Evolutionary conservation across 1,140 invertebrate species (phyloP), one percentile per base, ranked within the genome.

Genomic region (Drosophila willistoni): DNA sequence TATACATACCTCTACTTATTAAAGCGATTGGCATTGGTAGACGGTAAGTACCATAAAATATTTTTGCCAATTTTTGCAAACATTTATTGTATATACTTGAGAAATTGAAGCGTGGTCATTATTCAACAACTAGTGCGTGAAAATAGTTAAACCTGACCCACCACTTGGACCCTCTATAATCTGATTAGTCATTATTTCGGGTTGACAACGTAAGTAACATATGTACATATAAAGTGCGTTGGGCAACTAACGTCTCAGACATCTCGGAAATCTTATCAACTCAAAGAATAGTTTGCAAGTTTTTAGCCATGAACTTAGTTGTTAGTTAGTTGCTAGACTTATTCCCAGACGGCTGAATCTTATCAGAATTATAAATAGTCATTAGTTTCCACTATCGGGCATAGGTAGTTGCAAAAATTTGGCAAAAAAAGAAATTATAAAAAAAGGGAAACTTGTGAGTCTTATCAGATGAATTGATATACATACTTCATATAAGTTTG

Each of bases 41-140:
- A 51, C 44, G 17, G 17, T 51, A 51, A 51, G 44, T 51, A 22
- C 44, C 44, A 51, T 51, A 51, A 51, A 51, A 19, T 4, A 51
- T 22, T 51, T 51, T 51, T 51, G 7, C 14, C 44, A 47, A 47
- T 36, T 36, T 36, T 36, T 36, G 44, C 17, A 7, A 51, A 22
- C 9, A 51, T 51, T 22, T 22, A 12, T 51, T 17, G 44, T 36
- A 12, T 12, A 13, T 22, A 22, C 17, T 51, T 51, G 9, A 22
- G 1, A 12, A 12, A 12, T 10, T 10, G 0, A 51, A 51, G 44
- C 7, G 44, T 22, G 44, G 44, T 22, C 44, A 51, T 47, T 47
- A 47, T 47, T 17, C 19, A 47, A 47, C 17, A 17, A 51, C 44
- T 22, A 22, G 10, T 22, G 17, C 44, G 3, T 51, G 17, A 51